Evolutionary conservation across 2,113 vertebrate species (phyloP).

Genomic region (Menura novaehollandiae): DNA sequence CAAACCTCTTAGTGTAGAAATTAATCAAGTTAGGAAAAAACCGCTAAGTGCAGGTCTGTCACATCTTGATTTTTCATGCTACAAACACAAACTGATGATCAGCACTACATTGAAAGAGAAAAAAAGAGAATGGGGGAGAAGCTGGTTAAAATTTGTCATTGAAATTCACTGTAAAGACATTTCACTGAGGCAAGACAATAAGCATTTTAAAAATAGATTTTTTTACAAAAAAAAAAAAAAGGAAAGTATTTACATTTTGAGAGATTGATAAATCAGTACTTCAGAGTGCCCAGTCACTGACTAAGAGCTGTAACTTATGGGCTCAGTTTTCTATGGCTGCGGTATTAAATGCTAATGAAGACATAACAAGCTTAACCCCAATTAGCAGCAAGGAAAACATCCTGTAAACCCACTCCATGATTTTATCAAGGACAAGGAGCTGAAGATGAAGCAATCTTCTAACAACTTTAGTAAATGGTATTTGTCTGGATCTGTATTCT

Average conservation of each 20-base stretch:
- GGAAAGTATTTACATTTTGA: neutral
- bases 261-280: neutral
- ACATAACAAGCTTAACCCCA: neutral
- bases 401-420: neutral
- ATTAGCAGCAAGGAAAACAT: neutral
- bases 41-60: neutral
- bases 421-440: neutral
- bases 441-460: neutral
- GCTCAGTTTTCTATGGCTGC: neutral
- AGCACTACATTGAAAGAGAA: neutral
- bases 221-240: neutral
- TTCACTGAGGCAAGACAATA: neutral
- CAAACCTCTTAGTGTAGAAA: neutral
- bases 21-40: neutral
- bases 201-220: neutral
- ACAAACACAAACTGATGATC: neutral
- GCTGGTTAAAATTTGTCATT: neutral
- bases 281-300: neutral
- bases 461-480: neutral
- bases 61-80: neutral
- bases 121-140: neutral
- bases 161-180: neutral
- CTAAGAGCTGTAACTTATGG: neutral
- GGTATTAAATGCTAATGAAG: neutral
- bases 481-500: neutral